A percentile compares a stretch with the other conserved stretches of the same genome.
phyloP scores from a whole-genome alignment of 2,797 vertebrate genomes.

The Bryconaethiops microstoma region DNA sequence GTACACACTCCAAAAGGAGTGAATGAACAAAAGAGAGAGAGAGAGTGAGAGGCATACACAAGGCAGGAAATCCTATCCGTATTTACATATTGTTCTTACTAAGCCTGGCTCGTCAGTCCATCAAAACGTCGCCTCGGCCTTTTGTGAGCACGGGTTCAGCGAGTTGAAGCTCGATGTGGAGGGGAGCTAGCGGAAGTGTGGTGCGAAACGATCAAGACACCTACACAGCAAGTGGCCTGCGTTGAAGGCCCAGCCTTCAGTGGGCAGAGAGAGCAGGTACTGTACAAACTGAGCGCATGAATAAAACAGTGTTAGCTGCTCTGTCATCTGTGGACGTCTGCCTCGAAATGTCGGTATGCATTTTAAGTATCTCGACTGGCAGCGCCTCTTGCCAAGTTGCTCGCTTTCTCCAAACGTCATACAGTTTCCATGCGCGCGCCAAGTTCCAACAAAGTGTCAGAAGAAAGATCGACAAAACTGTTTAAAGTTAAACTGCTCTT shows the following conservation, averaged over 20 bases:
- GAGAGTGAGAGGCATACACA: neutral
- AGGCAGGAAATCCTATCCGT: too few relatives aligned
- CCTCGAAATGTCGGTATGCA: constrained; percentile 77
- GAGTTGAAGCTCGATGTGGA: constrained; percentile 32
- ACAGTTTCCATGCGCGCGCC: constrained; percentile 31
- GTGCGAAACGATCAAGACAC: constrained; percentile 72
- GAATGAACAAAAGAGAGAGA: neutral
- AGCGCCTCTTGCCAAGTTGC: constrained; percentile 50
- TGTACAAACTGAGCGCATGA: constrained; percentile 82
- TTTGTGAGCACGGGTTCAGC: neutral
- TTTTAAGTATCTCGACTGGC: constrained; percentile 59
- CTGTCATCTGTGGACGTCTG: constrained; percentile 81
- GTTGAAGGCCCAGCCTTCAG: constrained; percentile 74
- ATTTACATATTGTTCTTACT: neutral
- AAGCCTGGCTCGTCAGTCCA: neutral
- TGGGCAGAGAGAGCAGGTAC: constrained; percentile 81
- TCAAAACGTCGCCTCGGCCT: constrained; percentile 19
- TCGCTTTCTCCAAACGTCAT: constrained; percentile 37
- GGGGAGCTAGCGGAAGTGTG: constrained; percentile 50
- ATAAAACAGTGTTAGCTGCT: constrained; percentile 86
- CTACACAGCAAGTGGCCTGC: constrained; percentile 78
- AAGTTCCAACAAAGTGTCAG: constrained; percentile 38
- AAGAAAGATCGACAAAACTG: constrained; percentile 7
- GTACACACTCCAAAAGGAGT: neutral
- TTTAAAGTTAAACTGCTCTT: neutral